Evolutionary conservation across 2,113 vertebrate species (phyloP).

Genomic region (Ginglymostoma cirratum): DNA sequence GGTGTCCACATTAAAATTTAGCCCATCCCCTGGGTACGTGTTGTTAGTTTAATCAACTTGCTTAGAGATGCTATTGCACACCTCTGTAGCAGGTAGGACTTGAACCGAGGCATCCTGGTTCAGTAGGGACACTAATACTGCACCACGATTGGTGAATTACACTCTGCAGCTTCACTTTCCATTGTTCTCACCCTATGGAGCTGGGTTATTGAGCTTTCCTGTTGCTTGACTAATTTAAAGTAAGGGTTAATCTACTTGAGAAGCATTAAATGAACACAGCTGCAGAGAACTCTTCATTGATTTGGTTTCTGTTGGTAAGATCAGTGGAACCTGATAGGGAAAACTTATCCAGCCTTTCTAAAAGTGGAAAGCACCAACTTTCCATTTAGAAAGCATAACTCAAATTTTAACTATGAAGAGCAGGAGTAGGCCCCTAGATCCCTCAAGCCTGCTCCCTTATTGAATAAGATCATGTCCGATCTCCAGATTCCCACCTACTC

Average conservation of each 20-base stretch:
- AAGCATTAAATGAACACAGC: background rate
- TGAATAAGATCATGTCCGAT: too few species aligned
- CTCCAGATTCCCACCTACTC: too few species aligned
- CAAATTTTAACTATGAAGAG: background rate
- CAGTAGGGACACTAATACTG: too few species aligned
- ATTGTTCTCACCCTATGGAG: background rate
- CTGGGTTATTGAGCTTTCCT: background rate
- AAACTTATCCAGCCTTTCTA: background rate
- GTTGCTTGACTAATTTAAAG: background rate
- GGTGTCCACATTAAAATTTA: background rate
- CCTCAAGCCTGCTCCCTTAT: too few species aligned
- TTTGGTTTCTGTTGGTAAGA: background rate
- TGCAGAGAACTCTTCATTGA: background rate
- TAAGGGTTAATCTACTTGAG: background rate
- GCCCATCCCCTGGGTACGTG: background rate
- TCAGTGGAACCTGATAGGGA: background rate
- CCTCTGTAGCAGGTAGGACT: too few species aligned
- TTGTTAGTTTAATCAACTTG: too few species aligned
- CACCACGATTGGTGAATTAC: background rate
- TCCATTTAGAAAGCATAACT: background rate
- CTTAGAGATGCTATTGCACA: too few species aligned
- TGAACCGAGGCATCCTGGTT: too few species aligned
- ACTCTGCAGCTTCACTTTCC: background rate
- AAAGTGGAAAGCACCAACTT: background rate
- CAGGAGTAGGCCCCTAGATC: too few species aligned